phyloP scores from a whole-genome alignment of 2,113 vertebrate genomes.

The Cariama cristata region DNA sequence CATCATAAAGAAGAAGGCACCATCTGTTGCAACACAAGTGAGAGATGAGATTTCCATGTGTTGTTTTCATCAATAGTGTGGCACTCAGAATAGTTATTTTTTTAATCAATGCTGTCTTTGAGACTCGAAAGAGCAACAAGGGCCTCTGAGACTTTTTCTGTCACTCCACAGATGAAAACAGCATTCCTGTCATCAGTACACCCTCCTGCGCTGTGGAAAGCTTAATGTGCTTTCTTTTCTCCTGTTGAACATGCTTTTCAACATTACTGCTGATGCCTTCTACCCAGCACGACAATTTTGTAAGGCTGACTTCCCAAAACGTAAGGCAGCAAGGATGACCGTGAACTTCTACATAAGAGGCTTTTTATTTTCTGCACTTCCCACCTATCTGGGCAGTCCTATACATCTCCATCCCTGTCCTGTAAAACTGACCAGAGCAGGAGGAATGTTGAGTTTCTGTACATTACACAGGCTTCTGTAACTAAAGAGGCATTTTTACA shows the following conservation, averaged over 20 bases:
- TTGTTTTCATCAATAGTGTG: slow-evolving; percentile 10
- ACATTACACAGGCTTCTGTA: neutral
- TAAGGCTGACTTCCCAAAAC: neutral
- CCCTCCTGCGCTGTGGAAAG: neutral
- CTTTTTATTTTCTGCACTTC: neutral
- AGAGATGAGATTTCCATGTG: slow-evolving; percentile 26
- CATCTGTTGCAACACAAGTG: slow-evolving; percentile 12
- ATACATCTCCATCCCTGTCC: neutral
- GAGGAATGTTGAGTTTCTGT: neutral
- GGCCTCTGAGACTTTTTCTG: neutral
- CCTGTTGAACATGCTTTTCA: neutral
- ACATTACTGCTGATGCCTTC: neutral
- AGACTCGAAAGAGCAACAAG: neutral
- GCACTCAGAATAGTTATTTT: neutral
- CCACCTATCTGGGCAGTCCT: neutral
- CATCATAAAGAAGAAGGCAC: neutral
- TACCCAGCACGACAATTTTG: neutral
- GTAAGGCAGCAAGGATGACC: neutral
- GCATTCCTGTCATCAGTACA: neutral
- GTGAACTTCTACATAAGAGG: neutral
- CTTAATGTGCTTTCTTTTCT: neutral
- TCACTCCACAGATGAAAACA: neutral
- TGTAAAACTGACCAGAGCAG: neutral
- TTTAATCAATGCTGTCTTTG: neutral
- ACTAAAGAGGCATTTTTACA: neutral